phyloP scores from a whole-genome alignment of 2,797 vertebrate species.

The Lophotriccus pileatus region DNA sequence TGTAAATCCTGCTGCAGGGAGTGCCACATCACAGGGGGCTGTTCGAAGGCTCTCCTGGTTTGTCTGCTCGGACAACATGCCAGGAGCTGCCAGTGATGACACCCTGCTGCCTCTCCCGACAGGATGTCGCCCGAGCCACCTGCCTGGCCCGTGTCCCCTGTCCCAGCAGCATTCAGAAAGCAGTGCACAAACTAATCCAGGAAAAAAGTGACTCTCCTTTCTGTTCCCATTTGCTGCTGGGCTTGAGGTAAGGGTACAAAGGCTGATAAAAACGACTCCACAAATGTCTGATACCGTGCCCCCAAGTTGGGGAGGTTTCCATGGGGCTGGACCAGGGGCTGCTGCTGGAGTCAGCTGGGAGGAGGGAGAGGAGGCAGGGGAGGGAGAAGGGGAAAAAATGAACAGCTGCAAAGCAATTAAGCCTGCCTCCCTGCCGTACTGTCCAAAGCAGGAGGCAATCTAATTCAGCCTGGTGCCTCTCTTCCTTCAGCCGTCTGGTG shows the following conservation, averaged over 20 bases:
- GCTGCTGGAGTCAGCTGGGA: background rate
- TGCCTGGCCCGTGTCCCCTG: background rate
- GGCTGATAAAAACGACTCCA: background rate
- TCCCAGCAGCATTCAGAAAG: background rate
- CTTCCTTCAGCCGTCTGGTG: conserved; percentile 70
- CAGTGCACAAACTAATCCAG: background rate
- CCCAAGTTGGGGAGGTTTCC: background rate
- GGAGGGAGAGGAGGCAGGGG: background rate
- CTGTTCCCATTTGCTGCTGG: background rate
- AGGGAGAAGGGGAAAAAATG: conserved; percentile 46
- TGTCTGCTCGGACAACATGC: background rate
- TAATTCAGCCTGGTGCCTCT: conserved; percentile 69
- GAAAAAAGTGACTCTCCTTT: background rate
- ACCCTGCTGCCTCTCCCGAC: background rate
- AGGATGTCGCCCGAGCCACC: background rate
- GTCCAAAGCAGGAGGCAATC: conserved; percentile 64
- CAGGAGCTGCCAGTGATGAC: background rate
- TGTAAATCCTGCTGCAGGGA: background rate
- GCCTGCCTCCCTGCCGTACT: conserved; percentile 50
- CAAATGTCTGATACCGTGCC: background rate
- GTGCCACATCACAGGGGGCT: background rate
- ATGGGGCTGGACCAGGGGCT: background rate
- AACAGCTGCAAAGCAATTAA: conserved; percentile 70
- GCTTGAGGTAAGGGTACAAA: background rate
- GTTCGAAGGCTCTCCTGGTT: accelerated